phyloP scores from a whole-genome alignment of 2,113 vertebrate species.

The Vireo altiloquus region DNA sequence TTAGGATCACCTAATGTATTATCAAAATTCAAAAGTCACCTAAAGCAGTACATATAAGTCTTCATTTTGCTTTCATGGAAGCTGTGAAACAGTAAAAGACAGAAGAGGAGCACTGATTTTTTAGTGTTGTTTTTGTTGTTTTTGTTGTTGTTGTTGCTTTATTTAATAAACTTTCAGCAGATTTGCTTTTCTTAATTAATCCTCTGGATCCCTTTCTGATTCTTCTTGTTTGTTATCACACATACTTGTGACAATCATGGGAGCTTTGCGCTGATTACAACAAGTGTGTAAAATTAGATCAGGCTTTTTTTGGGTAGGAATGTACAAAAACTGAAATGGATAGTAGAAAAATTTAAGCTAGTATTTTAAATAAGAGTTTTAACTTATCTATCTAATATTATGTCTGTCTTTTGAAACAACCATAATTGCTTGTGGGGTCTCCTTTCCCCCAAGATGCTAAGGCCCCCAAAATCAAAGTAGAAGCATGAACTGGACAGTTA shows the following conservation, averaged over 20 bases:
- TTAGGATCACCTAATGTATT: not conserved
- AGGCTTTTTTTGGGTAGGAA: not conserved
- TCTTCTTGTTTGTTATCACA: not conserved
- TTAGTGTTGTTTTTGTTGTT: not conserved
- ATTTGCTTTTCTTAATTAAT: not conserved
- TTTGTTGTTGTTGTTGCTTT: not conserved
- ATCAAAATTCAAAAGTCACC: not conserved
- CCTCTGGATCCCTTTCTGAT: not conserved
- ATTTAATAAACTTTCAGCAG: not conserved
- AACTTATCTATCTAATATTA: not conserved
- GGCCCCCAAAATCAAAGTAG: not conserved
- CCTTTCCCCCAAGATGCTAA: not conserved
- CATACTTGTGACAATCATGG: not conserved
- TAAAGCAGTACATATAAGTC: not conserved
- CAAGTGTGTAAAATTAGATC: not conserved
- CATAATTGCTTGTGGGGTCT: not conserved
- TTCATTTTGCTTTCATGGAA: not conserved
- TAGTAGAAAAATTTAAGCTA: not conserved
- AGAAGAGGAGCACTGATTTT: not conserved
- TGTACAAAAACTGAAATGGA: not conserved
- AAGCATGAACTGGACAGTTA: not conserved
- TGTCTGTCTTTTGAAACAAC: not conserved
- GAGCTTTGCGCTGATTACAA: not conserved
- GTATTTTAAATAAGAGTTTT: not conserved
- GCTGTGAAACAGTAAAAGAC: not conserved